These are phyloP conservation scores for Rhizomys pruinosus DNA, from an alignment of 2,113 vertebrate species.

Conservation along the genomic window DNA sequence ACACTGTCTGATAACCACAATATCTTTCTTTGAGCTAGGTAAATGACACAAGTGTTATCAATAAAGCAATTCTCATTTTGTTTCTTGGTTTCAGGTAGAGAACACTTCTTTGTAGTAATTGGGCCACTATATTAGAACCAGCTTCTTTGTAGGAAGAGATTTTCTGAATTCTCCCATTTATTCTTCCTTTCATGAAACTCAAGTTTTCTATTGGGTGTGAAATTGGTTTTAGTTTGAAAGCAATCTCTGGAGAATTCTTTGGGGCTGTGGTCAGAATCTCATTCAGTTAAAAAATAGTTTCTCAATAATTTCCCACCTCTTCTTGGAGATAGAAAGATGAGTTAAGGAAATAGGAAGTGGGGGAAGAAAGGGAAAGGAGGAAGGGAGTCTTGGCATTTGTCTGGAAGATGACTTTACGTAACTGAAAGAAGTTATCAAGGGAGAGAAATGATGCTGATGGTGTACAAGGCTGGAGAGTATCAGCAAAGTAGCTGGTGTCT, in stretches of 20 bases:
- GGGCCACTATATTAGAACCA: background rate
- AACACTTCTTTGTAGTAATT: background rate
- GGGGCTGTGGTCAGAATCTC: slow-evolving; percentile 34
- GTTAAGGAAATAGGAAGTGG: background rate
- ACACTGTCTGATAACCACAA: background rate
- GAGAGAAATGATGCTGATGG: background rate
- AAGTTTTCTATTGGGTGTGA: slow-evolving; percentile 60
- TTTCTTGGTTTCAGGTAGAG: slow-evolving; percentile 34
- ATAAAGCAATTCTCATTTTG: background rate
- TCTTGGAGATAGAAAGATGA: slow-evolving; percentile 21
- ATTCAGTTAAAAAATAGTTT: slow-evolving; percentile 7
- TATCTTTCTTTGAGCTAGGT: background rate
- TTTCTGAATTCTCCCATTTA: slow-evolving; percentile 29
- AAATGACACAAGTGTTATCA: slow-evolving; percentile 7
- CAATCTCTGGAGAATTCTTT: slow-evolving; percentile 47
- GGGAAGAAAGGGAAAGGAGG: background rate
- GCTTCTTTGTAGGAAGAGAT: slow-evolving; percentile 5
- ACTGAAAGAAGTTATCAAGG: background rate
- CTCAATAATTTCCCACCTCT: slow-evolving; percentile 26
- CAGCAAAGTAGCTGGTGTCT: background rate
- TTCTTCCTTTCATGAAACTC: slow-evolving; percentile 43
- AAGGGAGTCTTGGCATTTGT: background rate
- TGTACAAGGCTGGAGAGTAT: background rate
- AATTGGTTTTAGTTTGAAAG: slow-evolving; percentile 65
- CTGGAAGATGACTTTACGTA: background rate